A percentile compares a stretch with the other conserved stretches of the same genome.
These are phyloP conservation scores for Meriones psammophilus DNA, from an alignment of 2,797 vertebrate genomes.

Conservation along the genomic window DNA sequence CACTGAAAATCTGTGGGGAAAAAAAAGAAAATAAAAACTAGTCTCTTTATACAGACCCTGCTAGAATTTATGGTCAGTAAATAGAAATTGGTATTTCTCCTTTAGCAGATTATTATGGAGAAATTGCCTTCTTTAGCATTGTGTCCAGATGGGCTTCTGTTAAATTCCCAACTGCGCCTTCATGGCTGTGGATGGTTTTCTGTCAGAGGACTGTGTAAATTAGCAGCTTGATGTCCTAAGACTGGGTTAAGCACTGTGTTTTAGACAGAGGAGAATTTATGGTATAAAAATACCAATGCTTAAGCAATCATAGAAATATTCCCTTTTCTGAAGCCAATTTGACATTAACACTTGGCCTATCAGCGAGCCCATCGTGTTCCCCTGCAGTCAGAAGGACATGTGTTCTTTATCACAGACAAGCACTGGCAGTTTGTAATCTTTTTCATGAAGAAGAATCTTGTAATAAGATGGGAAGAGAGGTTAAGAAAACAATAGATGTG, in stretches of 20 bases:
- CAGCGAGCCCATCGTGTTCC: conserved; percentile 61
- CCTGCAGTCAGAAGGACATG: conserved; percentile 77
- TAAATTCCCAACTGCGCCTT: conserved; percentile 66
- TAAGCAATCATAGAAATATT: conserved; percentile 79
- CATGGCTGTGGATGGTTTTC: conserved; percentile 64
- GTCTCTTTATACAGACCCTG: neutral
- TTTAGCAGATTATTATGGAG: conserved; percentile 70
- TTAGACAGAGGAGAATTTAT: conserved; percentile 81
- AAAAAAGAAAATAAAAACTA: neutral
- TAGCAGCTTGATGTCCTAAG: conserved; percentile 74
- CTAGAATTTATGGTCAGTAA: conserved; percentile 51
- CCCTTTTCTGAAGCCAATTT: conserved; percentile 73
- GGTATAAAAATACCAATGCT: conserved; percentile 76
- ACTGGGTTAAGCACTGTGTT: conserved; percentile 76
- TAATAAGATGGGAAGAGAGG: conserved; percentile 84
- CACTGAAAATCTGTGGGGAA: conserved; percentile 27
- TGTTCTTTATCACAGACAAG: conserved; percentile 82
- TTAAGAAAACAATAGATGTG: conserved; percentile 87
- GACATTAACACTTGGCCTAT: conserved; percentile 74
- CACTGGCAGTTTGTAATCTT: conserved; percentile 73
- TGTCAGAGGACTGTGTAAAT: conserved; percentile 79
- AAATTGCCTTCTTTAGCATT: conserved; percentile 58
- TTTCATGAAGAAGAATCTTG: conserved; percentile 78
- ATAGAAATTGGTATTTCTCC: conserved; percentile 51
- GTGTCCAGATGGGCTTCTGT: conserved; percentile 72